These are phyloP conservation scores for Ptychochromis oligacanthus DNA, from an alignment of 2,113 vertebrate genomes.

Conservation along the genomic window DNA sequence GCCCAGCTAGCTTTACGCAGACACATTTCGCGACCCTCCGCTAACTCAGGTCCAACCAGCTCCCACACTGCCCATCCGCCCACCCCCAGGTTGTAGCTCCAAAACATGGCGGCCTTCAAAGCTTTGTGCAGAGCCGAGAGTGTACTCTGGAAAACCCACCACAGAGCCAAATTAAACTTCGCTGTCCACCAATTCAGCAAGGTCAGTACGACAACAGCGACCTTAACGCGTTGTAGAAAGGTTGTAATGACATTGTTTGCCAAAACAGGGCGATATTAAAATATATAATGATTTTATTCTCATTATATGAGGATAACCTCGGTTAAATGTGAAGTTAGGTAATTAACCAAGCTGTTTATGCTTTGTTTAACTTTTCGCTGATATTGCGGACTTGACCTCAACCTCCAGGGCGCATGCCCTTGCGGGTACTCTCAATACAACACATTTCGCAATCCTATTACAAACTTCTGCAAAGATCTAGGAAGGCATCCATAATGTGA, in stretches of 20 bases:
- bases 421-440: neutral
- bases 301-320: no score
- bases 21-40: neutral
- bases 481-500: neutral
- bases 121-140: conserved; percentile 67
- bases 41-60: neutral
- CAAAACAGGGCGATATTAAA: neutral
- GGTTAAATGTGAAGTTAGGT: neutral
- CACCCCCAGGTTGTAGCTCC: neutral
- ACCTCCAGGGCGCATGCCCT: neutral
- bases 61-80: neutral
- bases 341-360: neutral
- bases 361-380: neutral
- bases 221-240: neutral
- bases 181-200: conserved; percentile 58
- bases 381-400: neutral
- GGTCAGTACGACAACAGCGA: conserved; percentile 70
- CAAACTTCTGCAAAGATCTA: neutral
- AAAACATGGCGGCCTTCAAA: conserved; percentile 79
- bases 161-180: conserved; percentile 53
- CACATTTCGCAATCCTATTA: neutral
- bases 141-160: conserved; percentile 59
- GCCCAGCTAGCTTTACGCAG: neutral
- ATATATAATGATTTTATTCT: neutral
- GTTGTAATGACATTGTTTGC: neutral